Evolutionary conservation across 2,797 vertebrate genomes (phyloP).

Genomic region (Octomys mimax): DNA sequence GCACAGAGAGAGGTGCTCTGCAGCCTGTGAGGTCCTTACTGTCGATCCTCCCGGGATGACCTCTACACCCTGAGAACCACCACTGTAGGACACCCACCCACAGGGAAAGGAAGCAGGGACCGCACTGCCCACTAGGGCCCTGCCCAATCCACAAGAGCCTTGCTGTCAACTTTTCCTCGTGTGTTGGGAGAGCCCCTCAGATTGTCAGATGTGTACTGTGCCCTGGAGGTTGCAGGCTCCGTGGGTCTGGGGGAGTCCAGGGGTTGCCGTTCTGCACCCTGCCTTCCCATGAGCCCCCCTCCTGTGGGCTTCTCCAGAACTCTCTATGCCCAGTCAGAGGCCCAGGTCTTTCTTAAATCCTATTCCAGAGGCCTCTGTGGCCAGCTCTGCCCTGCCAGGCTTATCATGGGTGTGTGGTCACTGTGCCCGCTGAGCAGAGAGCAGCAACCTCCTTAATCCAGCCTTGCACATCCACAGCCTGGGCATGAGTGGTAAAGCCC

Average conservation of each 20-base stretch:
- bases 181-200: no score
- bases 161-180: not conserved
- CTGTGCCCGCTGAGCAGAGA: not conserved
- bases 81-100: not conserved
- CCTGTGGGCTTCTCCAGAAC: not conserved
- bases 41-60: accelerated
- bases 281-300: not conserved
- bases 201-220: not conserved
- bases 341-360: not conserved
- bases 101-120: not conserved
- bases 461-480: accelerated
- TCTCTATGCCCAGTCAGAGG: not conserved
- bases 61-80: not conserved
- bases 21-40: not conserved
- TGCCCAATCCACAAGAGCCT: not conserved
- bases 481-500: not conserved
- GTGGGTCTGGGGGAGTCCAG: accelerated
- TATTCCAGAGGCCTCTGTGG: not conserved
- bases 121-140: not conserved
- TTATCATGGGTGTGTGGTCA: accelerated
- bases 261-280: not conserved
- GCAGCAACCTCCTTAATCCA: not conserved
- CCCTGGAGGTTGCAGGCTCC: not conserved
- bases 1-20: not conserved
- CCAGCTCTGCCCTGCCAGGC: not conserved